A percentile compares a stretch with the other conserved stretches of the same genome.
Conservation (phyloP, 2,797 vertebrate species). For the Crocidura indochinensis region DNA sequence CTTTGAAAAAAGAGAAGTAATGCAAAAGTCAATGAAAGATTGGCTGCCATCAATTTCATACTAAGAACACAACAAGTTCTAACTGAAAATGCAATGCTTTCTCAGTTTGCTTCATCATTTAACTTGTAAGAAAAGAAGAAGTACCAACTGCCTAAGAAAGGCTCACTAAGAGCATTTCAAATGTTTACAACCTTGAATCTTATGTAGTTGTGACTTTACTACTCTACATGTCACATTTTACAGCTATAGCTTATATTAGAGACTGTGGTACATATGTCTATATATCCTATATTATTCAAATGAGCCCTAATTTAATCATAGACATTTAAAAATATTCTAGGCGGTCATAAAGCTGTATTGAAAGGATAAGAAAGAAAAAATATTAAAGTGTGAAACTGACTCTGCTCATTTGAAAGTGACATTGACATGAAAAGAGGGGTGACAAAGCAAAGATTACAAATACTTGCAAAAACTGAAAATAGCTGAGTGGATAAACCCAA, state of each 20-base stretch:
- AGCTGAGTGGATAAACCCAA: neutral
- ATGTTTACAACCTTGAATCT: neutral
- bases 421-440: neutral
- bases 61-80: neutral
- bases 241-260: neutral
- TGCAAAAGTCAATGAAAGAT: neutral
- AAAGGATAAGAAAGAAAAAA: neutral
- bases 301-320: neutral
- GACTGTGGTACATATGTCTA: neutral
- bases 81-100: neutral
- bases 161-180: neutral
- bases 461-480: neutral
- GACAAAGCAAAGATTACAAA: neutral
- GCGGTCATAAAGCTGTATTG: neutral
- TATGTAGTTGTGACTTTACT: neutral
- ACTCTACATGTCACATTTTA: neutral
- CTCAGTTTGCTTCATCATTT: slow-evolving; percentile 12
- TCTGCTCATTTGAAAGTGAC: neutral
- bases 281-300: neutral
- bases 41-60: neutral
- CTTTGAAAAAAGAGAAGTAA: slow-evolving; percentile 46
- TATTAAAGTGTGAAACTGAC: neutral
- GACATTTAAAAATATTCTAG: neutral
- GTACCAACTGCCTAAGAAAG: neutral
- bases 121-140: neutral